Conservation (phyloP, 1,140 invertebrate genomes). For the Polypedilum pembai region DNA sequence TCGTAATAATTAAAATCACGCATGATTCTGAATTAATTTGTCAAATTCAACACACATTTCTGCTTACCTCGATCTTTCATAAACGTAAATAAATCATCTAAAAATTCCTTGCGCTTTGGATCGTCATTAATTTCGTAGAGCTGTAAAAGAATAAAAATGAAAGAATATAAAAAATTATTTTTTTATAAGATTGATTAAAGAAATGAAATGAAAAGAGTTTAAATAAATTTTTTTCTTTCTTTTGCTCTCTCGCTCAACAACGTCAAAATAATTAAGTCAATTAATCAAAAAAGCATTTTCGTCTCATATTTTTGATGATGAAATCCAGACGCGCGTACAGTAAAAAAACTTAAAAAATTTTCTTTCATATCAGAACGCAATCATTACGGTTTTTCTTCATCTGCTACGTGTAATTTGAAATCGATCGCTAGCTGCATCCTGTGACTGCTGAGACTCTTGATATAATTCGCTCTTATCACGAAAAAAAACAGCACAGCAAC, state of each 20-base stretch:
- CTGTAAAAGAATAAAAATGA: conserved; percentile 20
- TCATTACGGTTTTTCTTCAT: too few relatives aligned
- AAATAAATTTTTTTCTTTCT: conserved; percentile 21
- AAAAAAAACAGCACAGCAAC: not conserved
- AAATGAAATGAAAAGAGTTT: conserved; percentile 11
- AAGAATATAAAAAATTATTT: conserved; percentile 23
- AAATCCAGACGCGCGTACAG: too few relatives aligned
- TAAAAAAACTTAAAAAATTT: too few relatives aligned
- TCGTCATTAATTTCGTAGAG: conserved; percentile 27
- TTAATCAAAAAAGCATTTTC: not conserved
- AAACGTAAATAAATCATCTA: conserved; percentile 27
- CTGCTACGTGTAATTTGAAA: too few relatives aligned
- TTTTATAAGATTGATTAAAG: conserved; percentile 21
- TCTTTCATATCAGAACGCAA: too few relatives aligned
- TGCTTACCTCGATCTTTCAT: conserved; percentile 26
- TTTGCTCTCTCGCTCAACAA: not conserved
- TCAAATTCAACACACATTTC: not conserved
- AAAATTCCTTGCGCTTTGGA: conserved; percentile 26
- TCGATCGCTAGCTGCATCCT: not conserved
- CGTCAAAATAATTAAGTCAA: conserved; percentile 18
- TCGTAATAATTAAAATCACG: not conserved
- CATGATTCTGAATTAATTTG: conserved; percentile 12
- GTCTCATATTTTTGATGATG: not conserved
- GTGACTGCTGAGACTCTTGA: not conserved
- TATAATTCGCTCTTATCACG: conserved; percentile 26